phyloP scores from a whole-genome alignment of 2,797 vertebrate genomes.

The Sebastes matsubarae region DNA sequence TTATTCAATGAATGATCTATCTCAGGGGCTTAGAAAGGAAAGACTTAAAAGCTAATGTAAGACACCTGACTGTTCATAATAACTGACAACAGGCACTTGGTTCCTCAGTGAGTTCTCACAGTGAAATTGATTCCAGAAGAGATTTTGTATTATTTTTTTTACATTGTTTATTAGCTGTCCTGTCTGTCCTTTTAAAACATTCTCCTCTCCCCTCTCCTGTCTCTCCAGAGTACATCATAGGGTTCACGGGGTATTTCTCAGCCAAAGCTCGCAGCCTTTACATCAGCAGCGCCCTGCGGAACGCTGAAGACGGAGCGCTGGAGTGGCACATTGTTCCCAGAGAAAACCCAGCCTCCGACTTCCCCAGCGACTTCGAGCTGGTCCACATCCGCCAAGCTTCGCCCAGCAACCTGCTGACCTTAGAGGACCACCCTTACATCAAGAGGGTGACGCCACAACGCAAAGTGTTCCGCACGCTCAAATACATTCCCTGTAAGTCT shows the following conservation, averaged over 20 bases:
- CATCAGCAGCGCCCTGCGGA: slow-evolving; percentile 92
- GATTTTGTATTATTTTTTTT: neutral
- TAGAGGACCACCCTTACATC: slow-evolving; percentile 96
- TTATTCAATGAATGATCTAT: neutral
- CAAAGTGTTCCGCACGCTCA: slow-evolving; percentile 93
- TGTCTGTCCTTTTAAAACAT: neutral
- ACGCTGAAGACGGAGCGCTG: slow-evolving; percentile 41
- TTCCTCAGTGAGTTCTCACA: neutral
- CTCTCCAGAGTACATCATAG: slow-evolving; percentile 93
- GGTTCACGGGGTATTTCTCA: slow-evolving; percentile 96
- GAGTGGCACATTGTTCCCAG: slow-evolving; percentile 95
- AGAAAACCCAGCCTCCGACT: slow-evolving; percentile 96
- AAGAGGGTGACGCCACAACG: slow-evolving; percentile 96
- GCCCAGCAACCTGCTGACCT: slow-evolving; percentile 84
- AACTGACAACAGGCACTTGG: neutral
- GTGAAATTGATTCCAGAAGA: neutral
- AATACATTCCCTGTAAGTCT: slow-evolving; percentile 90
- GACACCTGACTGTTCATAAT: neutral
- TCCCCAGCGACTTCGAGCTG: slow-evolving; percentile 97
- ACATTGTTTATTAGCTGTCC: neutral
- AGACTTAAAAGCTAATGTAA: neutral
- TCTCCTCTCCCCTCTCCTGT: neutral
- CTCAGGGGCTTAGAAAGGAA: neutral
- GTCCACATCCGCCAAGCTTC: slow-evolving; percentile 92
- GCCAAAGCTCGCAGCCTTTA: slow-evolving; percentile 94